A percentile compares a stretch with the other conserved stretches of the same genome.
phyloP scores from a whole-genome alignment of 1,140 invertebrate genomes.

The Pseudomyrmex cubaensis region DNA sequence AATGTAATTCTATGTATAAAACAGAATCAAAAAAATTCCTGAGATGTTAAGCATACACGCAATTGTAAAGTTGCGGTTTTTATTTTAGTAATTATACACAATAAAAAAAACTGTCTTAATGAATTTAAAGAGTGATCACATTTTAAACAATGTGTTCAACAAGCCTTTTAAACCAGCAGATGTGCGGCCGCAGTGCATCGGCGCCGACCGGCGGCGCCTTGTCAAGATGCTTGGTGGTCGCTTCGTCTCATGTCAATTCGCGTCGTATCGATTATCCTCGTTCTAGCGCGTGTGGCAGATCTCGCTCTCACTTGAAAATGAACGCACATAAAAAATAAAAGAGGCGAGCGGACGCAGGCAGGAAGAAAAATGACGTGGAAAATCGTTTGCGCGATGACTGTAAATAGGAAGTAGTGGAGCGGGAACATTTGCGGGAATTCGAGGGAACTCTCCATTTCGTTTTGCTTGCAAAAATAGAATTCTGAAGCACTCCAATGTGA shows the following conservation, averaged over 20 bases:
- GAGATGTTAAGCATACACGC: background rate
- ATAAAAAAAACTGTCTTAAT: no score
- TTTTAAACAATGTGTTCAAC: no score
- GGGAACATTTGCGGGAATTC: background rate
- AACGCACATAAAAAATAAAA: slow-evolving; percentile 46
- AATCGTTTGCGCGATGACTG: background rate
- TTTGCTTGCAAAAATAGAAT: background rate
- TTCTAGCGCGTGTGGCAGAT: slow-evolving; percentile 36
- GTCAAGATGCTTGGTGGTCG: slow-evolving; percentile 58
- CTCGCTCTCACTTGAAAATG: slow-evolving; percentile 43
- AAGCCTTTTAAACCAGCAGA: no score
- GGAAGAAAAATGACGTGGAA: slow-evolving; percentile 1
- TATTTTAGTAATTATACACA: no score
- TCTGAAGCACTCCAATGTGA: background rate
- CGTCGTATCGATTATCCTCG: slow-evolving; percentile 71
- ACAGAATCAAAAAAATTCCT: background rate
- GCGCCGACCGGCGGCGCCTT: slow-evolving; percentile 40
- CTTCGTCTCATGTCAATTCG: slow-evolving; percentile 55
- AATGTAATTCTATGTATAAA: no score
- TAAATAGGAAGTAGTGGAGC: background rate
- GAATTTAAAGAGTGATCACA: no score
- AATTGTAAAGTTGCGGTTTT: background rate
- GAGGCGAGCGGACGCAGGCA: background rate
- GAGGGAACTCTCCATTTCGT: slow-evolving; percentile 3
- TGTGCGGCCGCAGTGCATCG: slow-evolving; percentile 65